Evolutionary conservation across 2,888 invertebrate species (phyloP).

Genomic region (Drosophila subsilvestris): DNA sequence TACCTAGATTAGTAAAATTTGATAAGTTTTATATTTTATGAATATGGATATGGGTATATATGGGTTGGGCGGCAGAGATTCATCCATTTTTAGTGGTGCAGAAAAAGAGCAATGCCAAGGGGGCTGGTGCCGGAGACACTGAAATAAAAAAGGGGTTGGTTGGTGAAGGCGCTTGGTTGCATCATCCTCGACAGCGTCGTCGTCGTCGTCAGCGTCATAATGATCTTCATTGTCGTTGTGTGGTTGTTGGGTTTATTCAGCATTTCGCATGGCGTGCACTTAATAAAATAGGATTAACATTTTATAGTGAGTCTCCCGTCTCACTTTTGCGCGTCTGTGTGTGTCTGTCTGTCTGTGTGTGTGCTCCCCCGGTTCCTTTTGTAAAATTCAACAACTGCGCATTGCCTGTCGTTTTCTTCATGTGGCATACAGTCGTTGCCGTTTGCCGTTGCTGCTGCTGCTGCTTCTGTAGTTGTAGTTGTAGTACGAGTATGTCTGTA

Average conservation of each 20-base stretch:
- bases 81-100: slow-evolving; percentile 64
- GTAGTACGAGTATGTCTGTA: slow-evolving; percentile 17
- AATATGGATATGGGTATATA: neutral
- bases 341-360: slow-evolving; percentile 9
- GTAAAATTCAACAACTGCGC: slow-evolving; percentile 59
- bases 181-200: slow-evolving; percentile 8
- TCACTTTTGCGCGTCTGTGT: neutral
- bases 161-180: neutral
- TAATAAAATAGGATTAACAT: slow-evolving; percentile 77
- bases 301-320: slow-evolving; percentile 61
- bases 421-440: slow-evolving; percentile 15
- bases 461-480: slow-evolving; percentile 17
- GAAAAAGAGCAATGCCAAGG: slow-evolving; percentile 38
- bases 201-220: slow-evolving; percentile 44
- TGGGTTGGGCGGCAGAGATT: neutral
- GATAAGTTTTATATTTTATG: slow-evolving; percentile 28
- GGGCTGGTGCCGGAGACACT: neutral
- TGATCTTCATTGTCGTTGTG: slow-evolving; percentile 48
- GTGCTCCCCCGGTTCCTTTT: slow-evolving; percentile 21
- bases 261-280: slow-evolving; percentile 63
- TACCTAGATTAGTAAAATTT: slow-evolving; percentile 44
- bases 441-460: slow-evolving; percentile 24
- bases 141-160: slow-evolving; percentile 52
- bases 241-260: slow-evolving; percentile 19
- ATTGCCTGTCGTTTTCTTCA: slow-evolving; percentile 46